Evolutionary conservation across 2,113 vertebrate species (phyloP).

Genomic region (Lampris megalopsis): DNA sequence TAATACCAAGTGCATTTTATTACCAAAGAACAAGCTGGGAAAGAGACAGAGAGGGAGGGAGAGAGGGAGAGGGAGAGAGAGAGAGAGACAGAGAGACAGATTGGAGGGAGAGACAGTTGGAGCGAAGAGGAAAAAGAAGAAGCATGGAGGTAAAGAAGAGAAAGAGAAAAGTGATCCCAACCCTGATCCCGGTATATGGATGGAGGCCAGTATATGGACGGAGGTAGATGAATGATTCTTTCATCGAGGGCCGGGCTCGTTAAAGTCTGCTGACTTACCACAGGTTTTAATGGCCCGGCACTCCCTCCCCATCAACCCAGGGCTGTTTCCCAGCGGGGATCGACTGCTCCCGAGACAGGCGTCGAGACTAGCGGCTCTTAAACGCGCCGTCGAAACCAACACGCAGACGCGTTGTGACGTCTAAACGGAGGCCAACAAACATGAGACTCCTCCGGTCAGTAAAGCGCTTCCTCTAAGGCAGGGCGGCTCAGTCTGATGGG

Average conservation of each 20-base stretch:
- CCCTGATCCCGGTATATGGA: too few species aligned
- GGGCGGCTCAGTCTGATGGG: too few species aligned
- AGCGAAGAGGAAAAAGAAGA: slow-evolving; percentile 43
- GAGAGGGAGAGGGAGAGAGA: not conserved
- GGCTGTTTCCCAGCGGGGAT: not conserved
- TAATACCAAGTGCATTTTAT: slow-evolving; percentile 40
- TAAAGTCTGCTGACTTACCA: slow-evolving; percentile 41
- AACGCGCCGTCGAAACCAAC: too few species aligned
- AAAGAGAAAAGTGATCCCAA: not conserved
- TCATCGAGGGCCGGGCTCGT: not conserved
- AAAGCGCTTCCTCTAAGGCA: too few species aligned
- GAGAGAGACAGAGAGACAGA: slow-evolving; percentile 41
- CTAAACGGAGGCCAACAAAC: too few species aligned
- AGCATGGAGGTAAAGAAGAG: not conserved
- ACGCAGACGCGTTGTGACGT: too few species aligned
- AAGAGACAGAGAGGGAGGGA: not conserved
- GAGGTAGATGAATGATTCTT: not conserved
- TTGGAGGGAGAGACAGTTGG: slow-evolving; percentile 3
- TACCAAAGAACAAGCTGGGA: slow-evolving; percentile 27
- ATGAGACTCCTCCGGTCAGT: too few species aligned
- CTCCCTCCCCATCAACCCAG: not conserved
- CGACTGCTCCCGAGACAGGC: too few species aligned
- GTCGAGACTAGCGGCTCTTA: too few species aligned
- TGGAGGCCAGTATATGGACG: not conserved
- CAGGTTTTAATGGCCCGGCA: slow-evolving; percentile 1